A percentile compares a stretch with the other conserved stretches of the same genome.
phyloP scores from a whole-genome alignment of 2,797 vertebrate species.

The Tapirus indicus region DNA sequence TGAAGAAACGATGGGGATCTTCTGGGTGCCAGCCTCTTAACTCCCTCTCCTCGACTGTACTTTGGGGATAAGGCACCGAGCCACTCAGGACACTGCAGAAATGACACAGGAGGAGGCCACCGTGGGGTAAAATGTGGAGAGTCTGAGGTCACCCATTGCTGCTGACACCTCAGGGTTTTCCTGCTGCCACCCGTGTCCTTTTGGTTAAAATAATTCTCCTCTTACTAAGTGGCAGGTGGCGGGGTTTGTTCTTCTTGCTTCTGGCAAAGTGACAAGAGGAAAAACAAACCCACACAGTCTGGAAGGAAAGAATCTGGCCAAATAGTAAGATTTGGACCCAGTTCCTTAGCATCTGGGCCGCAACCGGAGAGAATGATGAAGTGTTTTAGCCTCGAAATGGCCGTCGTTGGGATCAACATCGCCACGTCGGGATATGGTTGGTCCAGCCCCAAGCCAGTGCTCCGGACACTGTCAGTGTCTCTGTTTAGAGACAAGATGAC shows the following conservation, averaged over 20 bases:
- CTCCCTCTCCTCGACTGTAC: neutral
- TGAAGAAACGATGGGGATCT: no score
- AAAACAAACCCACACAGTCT: neutral
- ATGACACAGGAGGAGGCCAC: neutral
- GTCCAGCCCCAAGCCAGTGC: neutral
- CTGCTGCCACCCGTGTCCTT: neutral
- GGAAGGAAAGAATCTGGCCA: neutral
- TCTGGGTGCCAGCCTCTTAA: neutral
- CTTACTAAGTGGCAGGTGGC: neutral
- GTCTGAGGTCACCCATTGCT: neutral
- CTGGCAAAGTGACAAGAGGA: neutral
- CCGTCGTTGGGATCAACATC: neutral
- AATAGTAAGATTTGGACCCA: neutral
- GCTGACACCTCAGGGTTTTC: neutral
- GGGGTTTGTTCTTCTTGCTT: neutral
- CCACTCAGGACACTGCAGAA: neutral
- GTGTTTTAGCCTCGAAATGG: neutral
- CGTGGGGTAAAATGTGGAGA: rapidly evolving
- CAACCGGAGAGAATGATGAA: neutral
- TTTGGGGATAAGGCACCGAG: neutral
- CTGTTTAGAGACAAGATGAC: neutral
- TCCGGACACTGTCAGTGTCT: rapidly evolving
- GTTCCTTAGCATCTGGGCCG: neutral
- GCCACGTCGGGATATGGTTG: rapidly evolving
- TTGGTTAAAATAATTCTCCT: neutral